Percentiles rank a stretch among this genome's conserved stretches.
Conservation (phyloP, 2,113 vertebrate genomes). For the Amia ocellicauda region DNA sequence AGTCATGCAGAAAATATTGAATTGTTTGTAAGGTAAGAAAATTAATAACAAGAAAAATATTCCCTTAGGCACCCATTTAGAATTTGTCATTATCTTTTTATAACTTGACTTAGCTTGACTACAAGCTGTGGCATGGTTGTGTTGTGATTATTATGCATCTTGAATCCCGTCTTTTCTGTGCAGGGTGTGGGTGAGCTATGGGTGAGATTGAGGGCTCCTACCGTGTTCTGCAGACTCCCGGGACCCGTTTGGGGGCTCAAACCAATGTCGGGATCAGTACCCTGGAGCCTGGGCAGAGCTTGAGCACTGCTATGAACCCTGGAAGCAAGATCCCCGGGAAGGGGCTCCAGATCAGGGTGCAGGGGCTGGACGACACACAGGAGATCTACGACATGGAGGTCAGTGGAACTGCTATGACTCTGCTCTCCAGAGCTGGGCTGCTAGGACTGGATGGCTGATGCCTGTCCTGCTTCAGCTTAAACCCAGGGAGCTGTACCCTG, state of each 20-base stretch:
- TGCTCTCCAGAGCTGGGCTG: too few relatives aligned
- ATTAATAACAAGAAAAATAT: too few relatives aligned
- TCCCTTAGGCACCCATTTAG: too few relatives aligned
- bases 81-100: too few relatives aligned
- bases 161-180: neutral
- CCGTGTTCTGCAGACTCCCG: conserved; percentile 80
- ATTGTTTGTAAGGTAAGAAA: too few relatives aligned
- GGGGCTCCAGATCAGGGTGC: conserved; percentile 68
- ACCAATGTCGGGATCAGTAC: conserved; percentile 78
- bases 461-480: too few relatives aligned
- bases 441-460: too few relatives aligned
- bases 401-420: conserved; percentile 36
- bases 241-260: conserved; percentile 76
- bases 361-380: conserved; percentile 79
- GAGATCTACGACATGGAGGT: conserved; percentile 83
- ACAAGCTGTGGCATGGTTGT: too few relatives aligned
- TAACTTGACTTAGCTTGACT: too few relatives aligned
- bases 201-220: conserved; percentile 91
- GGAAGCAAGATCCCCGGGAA: conserved; percentile 47
- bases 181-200: conserved; percentile 64
- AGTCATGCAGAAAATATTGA: too few relatives aligned
- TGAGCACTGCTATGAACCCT: conserved; percentile 43
- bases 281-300: conserved; percentile 79
- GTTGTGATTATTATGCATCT: too few relatives aligned
- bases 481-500: too few relatives aligned